These are phyloP conservation scores for Psix sp. DNA, from an alignment of 1,140 invertebrate species.

Conservation along the genomic window DNA sequence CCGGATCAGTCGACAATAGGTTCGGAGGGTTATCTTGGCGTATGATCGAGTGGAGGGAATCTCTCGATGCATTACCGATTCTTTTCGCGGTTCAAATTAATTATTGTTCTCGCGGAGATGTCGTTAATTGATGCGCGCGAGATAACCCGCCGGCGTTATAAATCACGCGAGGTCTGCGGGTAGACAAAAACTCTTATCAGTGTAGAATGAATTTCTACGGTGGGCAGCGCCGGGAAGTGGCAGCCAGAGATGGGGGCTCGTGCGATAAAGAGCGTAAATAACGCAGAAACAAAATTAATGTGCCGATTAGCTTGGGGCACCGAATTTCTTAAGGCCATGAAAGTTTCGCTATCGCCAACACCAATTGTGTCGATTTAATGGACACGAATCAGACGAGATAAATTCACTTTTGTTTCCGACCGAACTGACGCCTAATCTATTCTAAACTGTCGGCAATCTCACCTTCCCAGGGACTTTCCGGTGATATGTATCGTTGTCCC, in stretches of 20 bases:
- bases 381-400: slow-evolving; percentile 21
- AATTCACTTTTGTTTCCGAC: slow-evolving; percentile 38
- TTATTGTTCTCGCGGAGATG: slow-evolving; percentile 60
- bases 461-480: slow-evolving; percentile 2
- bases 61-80: slow-evolving; percentile 44
- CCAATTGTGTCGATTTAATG: slow-evolving; percentile 56
- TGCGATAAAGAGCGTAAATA: slow-evolving; percentile 64
- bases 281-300: slow-evolving; percentile 62
- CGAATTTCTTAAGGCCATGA: slow-evolving; percentile 50
- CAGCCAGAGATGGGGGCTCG: slow-evolving; percentile 37
- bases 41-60: slow-evolving; percentile 30
- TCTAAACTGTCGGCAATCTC: neutral
- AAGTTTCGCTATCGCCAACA: slow-evolving; percentile 26
- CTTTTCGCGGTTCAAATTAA: slow-evolving; percentile 62
- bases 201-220: slow-evolving; percentile 60
- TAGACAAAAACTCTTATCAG: slow-evolving; percentile 64
- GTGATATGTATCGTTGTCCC: neutral
- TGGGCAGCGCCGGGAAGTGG: slow-evolving; percentile 52
- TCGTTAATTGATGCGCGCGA: slow-evolving; percentile 62
- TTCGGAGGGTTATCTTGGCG: slow-evolving; percentile 23
- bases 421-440: slow-evolving; percentile 15
- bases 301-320: slow-evolving; percentile 48
- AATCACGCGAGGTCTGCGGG: slow-evolving; percentile 60
- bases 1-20: slow-evolving; percentile 20
- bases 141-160: slow-evolving; percentile 57